A percentile compares a stretch with the other conserved stretches of the same genome.
Evolutionary conservation across 2,113 vertebrate species (phyloP).

Genomic region (Gnathonemus longibarbis): DNA sequence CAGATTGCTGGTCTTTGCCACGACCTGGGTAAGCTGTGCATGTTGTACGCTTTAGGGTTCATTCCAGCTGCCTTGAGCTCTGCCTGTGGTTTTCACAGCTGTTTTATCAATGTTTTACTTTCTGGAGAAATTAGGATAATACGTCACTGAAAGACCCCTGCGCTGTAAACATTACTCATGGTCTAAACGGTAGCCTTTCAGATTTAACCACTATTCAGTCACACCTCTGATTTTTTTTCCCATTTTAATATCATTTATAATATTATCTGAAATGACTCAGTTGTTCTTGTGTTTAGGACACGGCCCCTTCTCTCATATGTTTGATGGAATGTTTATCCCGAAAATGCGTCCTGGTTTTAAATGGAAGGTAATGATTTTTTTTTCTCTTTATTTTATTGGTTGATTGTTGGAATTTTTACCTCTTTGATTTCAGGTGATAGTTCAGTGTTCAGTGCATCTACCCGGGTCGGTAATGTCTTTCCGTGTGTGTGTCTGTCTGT

Average conservation of each 20-base stretch:
- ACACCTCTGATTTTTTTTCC: not conserved
- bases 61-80: not conserved
- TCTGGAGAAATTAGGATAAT: not conserved
- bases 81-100: not conserved
- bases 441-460: not conserved
- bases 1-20: conserved; percentile 92
- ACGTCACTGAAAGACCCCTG: too few species aligned
- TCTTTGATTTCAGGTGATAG: not conserved
- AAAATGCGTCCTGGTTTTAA: conserved; percentile 54
- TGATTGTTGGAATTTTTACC: not conserved
- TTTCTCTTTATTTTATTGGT: not conserved
- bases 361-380: conserved; percentile 70
- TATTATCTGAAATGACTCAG: not conserved
- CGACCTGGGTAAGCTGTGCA: conserved; percentile 71
- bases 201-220: not conserved
- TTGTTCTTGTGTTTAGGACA: conserved; percentile 70
- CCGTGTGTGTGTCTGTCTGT: conserved; percentile 1
- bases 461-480: not conserved
- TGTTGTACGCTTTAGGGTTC: not conserved
- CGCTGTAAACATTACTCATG: not conserved
- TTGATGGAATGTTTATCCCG: conserved; percentile 85
- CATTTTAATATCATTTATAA: not conserved
- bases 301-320: conserved; percentile 95
- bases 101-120: not conserved
- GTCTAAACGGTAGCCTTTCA: not conserved